Conservation (phyloP, 2,113 vertebrate genomes). For the Microtus richardsoni region DNA sequence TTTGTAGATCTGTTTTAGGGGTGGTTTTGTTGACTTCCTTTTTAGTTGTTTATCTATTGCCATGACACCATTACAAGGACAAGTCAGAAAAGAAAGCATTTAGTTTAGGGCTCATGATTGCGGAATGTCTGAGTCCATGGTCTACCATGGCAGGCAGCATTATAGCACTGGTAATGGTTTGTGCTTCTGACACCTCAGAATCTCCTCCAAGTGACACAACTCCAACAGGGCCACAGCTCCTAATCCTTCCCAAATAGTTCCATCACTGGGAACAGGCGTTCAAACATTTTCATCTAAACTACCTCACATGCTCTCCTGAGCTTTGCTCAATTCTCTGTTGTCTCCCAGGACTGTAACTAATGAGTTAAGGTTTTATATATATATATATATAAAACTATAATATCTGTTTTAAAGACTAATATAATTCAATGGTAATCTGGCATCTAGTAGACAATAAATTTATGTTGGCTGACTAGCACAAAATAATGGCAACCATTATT, state of each 20-base stretch:
- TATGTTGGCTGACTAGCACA: not conserved
- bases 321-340: not conserved
- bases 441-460: not conserved
- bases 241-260: not conserved
- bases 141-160: not conserved
- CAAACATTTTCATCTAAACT: not conserved
- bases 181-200: not conserved
- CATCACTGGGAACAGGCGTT: not conserved
- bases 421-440: not conserved
- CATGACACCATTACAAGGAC: not conserved
- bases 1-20: not conserved
- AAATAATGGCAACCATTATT: not conserved
- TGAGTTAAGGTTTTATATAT: not conserved
- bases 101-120: not conserved
- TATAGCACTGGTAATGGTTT: not conserved
- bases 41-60: not conserved
- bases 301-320: not conserved
- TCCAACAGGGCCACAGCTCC: not conserved
- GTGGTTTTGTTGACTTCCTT: not conserved
- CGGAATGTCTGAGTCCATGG: not conserved
- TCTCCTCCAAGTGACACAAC: not conserved
- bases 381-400: not conserved
- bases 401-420: not conserved
- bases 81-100: not conserved
- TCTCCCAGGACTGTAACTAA: not conserved